Percentiles rank a stretch among this genome's conserved stretches.
Evolutionary conservation across 2,888 invertebrate genomes (phyloP).

Genomic region (Eurytoma adleriae): DNA sequence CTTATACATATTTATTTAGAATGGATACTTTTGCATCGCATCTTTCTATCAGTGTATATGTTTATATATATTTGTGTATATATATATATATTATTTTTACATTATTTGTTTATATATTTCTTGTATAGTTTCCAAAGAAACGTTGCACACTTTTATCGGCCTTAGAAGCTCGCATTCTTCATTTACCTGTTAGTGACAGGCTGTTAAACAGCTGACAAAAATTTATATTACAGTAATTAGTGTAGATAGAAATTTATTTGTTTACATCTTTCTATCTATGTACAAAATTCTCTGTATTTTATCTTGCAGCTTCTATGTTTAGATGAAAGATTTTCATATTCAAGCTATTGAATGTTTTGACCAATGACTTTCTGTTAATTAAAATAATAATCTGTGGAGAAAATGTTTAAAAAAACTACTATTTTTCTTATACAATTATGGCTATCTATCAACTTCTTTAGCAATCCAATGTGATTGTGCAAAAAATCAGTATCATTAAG

Average conservation of each 20-base stretch:
- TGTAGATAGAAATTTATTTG: conserved; percentile 47
- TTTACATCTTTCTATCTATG: conserved; percentile 39
- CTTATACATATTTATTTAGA: conserved; percentile 33
- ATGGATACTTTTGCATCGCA: conserved; percentile 44
- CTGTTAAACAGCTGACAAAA: conserved; percentile 47
- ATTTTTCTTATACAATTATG: conserved; percentile 10
- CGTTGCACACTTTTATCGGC: conserved; percentile 32
- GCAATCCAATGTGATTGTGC: conserved; percentile 34
- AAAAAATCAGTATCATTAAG: conserved; percentile 26
- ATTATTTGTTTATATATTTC: conserved; percentile 44
- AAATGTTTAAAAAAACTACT: conserved; percentile 42
- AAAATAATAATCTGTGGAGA: not conserved
- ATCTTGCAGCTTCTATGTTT: conserved; percentile 33
- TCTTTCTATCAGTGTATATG: conserved; percentile 30
- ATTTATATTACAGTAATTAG: conserved; percentile 46
- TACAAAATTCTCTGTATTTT: conserved; percentile 39
- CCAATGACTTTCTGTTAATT: too few species aligned
- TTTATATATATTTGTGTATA: conserved; percentile 38
- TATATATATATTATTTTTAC: conserved; percentile 41
- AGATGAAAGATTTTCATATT: conserved; percentile 37
- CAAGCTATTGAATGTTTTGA: not conserved
- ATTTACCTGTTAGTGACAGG: conserved; percentile 27
- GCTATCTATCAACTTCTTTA: conserved; percentile 14
- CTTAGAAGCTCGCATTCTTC: conserved; percentile 21
- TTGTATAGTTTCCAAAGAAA: conserved; percentile 42